Base-by-base conservation (phyloP, 1,140 invertebrate species). In the Leptinotarsa texana region DNA sequence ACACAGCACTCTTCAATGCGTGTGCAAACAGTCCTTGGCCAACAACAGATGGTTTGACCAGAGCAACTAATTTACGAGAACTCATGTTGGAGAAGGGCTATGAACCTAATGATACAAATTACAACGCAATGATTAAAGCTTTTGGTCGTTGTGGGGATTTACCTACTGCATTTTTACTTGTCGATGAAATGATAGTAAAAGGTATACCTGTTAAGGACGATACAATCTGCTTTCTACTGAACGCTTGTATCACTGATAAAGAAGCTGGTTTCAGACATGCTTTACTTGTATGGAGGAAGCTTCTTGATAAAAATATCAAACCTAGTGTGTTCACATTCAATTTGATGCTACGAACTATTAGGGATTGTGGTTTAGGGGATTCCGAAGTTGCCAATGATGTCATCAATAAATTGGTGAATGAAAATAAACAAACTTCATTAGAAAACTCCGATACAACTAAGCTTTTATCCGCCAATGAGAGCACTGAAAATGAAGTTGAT, bases 121-220 rank as follows among this genome's bases (percentile, higher is more conserved):
- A 95, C 79, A 92, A 96, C 89, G 89, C 92, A 4, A 93, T 97
- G 91, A 93, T 98, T 11, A 97, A 96, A 89, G 94, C 95, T 3
- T 98, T 94, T 88, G 94, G 94, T 3, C 86, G 91, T 76, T 93
- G 93, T 86, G 92, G 92, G 5, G 91, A 95, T 83, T 80, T 96
- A 15, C 74, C 88, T 67, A 91, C 89, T 68, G 93, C 95, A 6
- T 96, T 96, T 86, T 77, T 88, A 81, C 82, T 97, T 70, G 92
- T 93, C 13, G 95, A 98, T 87, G 92, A 96, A 88, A 95, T 96
- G 92, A 79, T 86, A 1, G 86, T 90, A 48, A 91, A 91, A 69
- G 86, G 22, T 69, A 84, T 93, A n/a, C 82, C 85, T 66, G 85
- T 93, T n/a, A 89, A 88, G 81, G 85, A 88, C 11, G 90, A 91